Percentiles rank a stretch among this genome's conserved stretches.
Conservation (phyloP, 2,888 invertebrate species). For the Noctua comes region DNA sequence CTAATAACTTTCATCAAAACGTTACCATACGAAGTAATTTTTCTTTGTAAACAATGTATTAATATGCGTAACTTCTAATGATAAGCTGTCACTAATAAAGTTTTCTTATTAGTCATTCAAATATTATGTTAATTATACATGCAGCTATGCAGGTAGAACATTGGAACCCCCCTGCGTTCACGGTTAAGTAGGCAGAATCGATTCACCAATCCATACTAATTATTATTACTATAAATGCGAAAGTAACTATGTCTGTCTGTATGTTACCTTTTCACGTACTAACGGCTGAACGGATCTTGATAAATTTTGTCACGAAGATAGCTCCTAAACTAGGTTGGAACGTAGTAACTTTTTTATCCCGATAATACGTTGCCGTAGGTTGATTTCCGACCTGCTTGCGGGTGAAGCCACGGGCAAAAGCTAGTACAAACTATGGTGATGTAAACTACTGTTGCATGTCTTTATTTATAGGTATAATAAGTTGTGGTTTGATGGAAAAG, state of each 20-base stretch:
- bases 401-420: neutral
- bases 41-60: too few species aligned
- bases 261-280: neutral
- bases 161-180: slow-evolving; percentile 19
- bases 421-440: neutral
- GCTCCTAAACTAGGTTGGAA: neutral
- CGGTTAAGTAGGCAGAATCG: slow-evolving; percentile 12
- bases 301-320: too few species aligned
- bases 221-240: neutral
- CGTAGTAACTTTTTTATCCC: neutral
- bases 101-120: neutral
- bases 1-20: neutral
- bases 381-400: neutral
- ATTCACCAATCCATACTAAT: slow-evolving; percentile 1
- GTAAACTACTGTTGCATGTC: slow-evolving; percentile 10
- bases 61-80: slow-evolving; percentile 1
- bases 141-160: slow-evolving; percentile 4
- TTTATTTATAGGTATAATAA: slow-evolving; percentile 6
- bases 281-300: neutral
- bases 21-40: neutral
- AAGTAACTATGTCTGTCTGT: neutral
- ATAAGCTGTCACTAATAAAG: neutral
- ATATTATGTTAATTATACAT: slow-evolving; percentile 33
- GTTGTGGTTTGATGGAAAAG: slow-evolving; percentile 14
- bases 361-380: neutral